Base-by-base conservation (phyloP, 2,888 invertebrate species). In the Campoplex capitator region DNA sequence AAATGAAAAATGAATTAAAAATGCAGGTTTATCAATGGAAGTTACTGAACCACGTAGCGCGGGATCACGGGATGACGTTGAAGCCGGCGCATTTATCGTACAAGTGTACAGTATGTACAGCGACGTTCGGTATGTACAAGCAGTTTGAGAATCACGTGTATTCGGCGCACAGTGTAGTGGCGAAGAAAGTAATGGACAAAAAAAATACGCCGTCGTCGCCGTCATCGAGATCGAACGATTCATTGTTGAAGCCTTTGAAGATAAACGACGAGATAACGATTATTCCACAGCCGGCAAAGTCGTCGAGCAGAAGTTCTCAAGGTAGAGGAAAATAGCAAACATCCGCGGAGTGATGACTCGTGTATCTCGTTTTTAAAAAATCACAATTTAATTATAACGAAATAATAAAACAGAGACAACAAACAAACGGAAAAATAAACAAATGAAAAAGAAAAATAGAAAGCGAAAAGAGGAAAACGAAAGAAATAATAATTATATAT, bases 111-210 rank as follows among this genome's bases (percentile, higher is more conserved):
- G 98, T 98, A 45, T 98, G 98, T 94, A 98, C 98, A 58, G 98
- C 98, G 38, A 98, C 98, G 3, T 98, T 98, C 93, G 98, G 98
- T 91, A 98, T 98, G 98, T 98, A 98, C 95, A 98, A 98, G 95
- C 97, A 98, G 92, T 98, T 98, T 92, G 98, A 98, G 94, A 98
- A 97, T 94, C 98, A 98, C 94, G 98, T 98, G 8, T 98, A 98
- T 93, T 98, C 98, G 58, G 98, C 98, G 32, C 98, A 98, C 93
- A 98, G 98, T 93, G 97, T 98, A 32, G 98, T 98, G 28, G 98
- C 98, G 58, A 98, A 98, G 92, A 96, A 97, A 88, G 97, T 97
- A 48, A 97, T 97, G 96, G 97, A 97, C 92, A 97, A 97, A 94
- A 97, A 96, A 92, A 96, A 96, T 92, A 90, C 91, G 38, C 94